A percentile compares a stretch with the other conserved stretches of the same genome.
These are phyloP conservation scores for Melopsittacus undulatus DNA, from an alignment of 2,797 vertebrate species.

Conservation along the genomic window DNA sequence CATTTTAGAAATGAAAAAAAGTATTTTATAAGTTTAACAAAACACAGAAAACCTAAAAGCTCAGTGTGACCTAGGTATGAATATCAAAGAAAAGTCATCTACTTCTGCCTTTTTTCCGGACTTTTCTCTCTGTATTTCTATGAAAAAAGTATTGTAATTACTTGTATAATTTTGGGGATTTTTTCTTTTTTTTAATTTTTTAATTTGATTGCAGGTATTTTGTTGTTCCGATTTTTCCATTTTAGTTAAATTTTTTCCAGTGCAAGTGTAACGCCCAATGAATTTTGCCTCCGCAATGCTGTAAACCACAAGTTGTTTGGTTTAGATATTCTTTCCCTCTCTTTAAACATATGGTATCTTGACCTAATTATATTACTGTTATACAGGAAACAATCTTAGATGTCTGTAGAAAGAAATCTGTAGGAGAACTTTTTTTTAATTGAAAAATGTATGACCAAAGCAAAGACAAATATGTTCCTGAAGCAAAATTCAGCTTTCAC, in stretches of 20 bases:
- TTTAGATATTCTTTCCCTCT: neutral
- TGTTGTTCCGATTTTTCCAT: neutral
- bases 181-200: neutral
- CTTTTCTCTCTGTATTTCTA: neutral
- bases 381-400: neutral
- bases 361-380: neutral
- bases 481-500: neutral
- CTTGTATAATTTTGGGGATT: neutral
- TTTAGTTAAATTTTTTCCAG: neutral
- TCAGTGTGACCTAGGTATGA: neutral
- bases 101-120: neutral
- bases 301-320: neutral
- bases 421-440: neutral
- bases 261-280: neutral
- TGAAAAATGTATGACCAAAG: neutral
- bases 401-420: neutral
- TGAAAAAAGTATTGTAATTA: neutral
- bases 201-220: neutral
- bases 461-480: neutral
- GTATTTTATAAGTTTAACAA: neutral
- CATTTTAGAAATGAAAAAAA: neutral
- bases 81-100: neutral
- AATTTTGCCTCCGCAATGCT: neutral
- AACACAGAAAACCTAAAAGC: neutral
- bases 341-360: neutral